A percentile compares a stretch with the other conserved stretches of the same genome.
Conservation (phyloP, 2,113 vertebrate genomes). For the Tylochromis polylepis region DNA sequence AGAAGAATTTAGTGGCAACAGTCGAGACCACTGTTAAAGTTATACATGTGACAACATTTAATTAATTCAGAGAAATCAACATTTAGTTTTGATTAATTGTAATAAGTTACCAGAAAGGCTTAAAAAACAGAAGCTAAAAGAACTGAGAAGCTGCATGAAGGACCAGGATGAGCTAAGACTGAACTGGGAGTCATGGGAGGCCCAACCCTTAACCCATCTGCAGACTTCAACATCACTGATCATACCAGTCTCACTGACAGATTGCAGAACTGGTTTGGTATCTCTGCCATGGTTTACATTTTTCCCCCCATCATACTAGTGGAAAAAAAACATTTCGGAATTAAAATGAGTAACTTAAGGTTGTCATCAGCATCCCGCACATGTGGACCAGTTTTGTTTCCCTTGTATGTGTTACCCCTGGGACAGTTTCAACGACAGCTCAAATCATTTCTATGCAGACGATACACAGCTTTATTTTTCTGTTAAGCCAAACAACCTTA, state of each 20-base stretch:
- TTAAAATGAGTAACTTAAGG: background rate
- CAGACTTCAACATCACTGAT: background rate
- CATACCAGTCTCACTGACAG: background rate
- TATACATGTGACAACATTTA: too few relatives aligned
- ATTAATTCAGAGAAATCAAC: too few relatives aligned
- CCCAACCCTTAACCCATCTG: background rate
- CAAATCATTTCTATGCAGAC: background rate
- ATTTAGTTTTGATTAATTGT: too few relatives aligned
- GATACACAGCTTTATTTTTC: background rate
- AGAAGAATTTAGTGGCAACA: too few relatives aligned
- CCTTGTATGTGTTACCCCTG: background rate
- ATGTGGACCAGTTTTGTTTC: background rate
- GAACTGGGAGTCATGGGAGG: background rate
- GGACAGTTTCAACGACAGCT: background rate
- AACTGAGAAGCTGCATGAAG: background rate
- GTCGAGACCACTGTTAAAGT: too few relatives aligned
- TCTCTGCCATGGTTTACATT: background rate
- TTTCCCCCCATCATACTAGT: background rate
- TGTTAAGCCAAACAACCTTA: background rate
- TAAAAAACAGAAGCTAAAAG: too few relatives aligned
- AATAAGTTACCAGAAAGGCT: too few relatives aligned
- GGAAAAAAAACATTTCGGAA: background rate
- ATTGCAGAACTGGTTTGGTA: background rate
- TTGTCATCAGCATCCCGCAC: background rate
- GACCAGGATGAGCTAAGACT: background rate